Evolutionary conservation across 1,140 invertebrate species (phyloP).

Genomic region (Papilio helenus): DNA sequence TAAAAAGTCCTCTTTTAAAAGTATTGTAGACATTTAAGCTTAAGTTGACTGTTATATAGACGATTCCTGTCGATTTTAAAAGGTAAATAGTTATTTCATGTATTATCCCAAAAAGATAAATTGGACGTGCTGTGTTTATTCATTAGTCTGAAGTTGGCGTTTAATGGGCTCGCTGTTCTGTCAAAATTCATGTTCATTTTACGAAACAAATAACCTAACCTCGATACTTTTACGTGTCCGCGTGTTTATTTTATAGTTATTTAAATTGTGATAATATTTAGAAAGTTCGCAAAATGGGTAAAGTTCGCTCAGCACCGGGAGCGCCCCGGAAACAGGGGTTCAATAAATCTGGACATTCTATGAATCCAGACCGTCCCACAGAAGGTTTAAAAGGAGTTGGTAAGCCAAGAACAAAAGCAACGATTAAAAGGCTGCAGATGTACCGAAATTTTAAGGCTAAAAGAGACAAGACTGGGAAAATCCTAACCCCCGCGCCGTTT

Average conservation of each 20-base stretch:
- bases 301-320: conserved; percentile 86
- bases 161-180: conserved; percentile 18
- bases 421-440: conserved; percentile 98
- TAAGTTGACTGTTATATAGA: background rate
- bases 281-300: conserved; percentile 84
- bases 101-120: background rate
- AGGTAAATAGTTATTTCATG: conserved; percentile 28
- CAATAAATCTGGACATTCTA: conserved; percentile 91
- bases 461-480: conserved; percentile 95
- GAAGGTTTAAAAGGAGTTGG: conserved; percentile 93
- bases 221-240: conserved; percentile 27
- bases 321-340: conserved; percentile 90
- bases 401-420: conserved; percentile 93
- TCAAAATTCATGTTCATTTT: conserved; percentile 33
- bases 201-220: conserved; percentile 38
- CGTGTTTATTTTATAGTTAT: conserved; percentile 44
- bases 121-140: background rate
- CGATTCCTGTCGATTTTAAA: background rate
- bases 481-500: conserved; percentile 96
- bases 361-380: conserved; percentile 92
- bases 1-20: background rate
- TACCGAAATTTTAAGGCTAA: conserved; percentile 98
- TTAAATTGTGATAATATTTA: conserved; percentile 30
- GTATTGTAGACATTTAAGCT: background rate
- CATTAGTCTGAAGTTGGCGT: conserved; percentile 41